A percentile compares a stretch with the other conserved stretches of the same genome.
Evolutionary conservation across 2,113 vertebrate genomes (phyloP).

Genomic region (Tenrec ecaudatus): DNA sequence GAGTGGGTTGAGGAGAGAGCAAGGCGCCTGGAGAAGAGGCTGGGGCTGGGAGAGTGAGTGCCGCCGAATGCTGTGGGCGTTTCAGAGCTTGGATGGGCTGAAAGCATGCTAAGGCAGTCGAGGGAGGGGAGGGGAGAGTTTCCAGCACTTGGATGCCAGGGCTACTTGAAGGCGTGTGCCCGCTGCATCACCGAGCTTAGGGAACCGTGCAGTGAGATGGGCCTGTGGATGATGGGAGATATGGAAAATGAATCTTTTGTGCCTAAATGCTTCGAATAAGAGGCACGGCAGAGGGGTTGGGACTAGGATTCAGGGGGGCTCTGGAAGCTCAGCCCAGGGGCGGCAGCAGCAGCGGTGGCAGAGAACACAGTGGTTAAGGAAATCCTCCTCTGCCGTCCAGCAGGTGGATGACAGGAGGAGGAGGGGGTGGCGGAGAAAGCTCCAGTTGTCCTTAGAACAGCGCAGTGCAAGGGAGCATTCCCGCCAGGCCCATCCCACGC

Average conservation of each 20-base stretch:
- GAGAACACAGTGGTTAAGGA: background rate
- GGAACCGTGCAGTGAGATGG: background rate
- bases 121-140: background rate
- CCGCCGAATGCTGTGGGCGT: rapidly evolving
- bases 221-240: background rate
- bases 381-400: background rate
- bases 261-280: background rate
- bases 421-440: too few species aligned
- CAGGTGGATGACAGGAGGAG: rapidly evolving
- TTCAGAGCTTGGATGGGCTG: background rate
- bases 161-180: background rate
- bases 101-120: background rate
- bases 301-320: background rate
- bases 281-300: background rate
- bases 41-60: rapidly evolving
- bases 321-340: background rate
- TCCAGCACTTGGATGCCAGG: background rate
- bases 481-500: background rate
- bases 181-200: background rate
- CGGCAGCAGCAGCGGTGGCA: background rate
- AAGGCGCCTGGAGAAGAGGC: background rate
- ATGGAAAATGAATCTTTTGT: slow-evolving; percentile 42
- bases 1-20: background rate
- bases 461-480: background rate
- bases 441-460: background rate